Evolutionary conservation across 2,888 invertebrate species (phyloP).

Genomic region (Nowickia ferox): DNA sequence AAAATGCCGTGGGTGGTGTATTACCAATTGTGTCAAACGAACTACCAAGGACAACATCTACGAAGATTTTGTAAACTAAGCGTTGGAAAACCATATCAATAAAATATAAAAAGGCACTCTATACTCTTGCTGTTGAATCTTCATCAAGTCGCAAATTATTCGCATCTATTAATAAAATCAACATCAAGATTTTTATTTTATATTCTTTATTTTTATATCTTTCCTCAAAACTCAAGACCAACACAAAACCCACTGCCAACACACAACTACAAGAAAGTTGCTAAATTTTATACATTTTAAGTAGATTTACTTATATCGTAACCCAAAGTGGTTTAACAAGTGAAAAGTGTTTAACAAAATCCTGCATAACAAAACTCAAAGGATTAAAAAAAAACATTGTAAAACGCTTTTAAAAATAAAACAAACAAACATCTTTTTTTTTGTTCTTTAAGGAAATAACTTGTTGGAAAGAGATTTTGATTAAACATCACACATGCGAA

Average conservation of each 20-base stretch:
- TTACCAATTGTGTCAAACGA: no score
- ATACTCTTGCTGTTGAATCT: conserved; percentile 32
- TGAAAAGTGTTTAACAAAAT: neutral
- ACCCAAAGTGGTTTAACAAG: neutral
- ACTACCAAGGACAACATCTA: no score
- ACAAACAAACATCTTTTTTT: neutral
- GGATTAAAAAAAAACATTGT: neutral
- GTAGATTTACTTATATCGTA: neutral
- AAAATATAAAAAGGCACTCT: neutral
- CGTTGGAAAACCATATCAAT: no score
- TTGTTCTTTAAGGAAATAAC: neutral
- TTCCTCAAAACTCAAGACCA: neutral
- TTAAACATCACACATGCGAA: conserved; percentile 38
- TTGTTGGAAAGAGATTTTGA: conserved; percentile 23
- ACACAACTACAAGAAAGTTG: neutral
- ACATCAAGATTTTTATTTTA: conserved; percentile 57
- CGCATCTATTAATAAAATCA: conserved; percentile 67
- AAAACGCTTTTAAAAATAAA: neutral
- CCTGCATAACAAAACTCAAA: neutral
- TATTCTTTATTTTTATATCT: conserved; percentile 13
- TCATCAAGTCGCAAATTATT: conserved; percentile 63
- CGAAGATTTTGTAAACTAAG: no score
- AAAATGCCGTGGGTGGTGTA: no score
- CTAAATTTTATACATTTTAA: conserved; percentile 43
- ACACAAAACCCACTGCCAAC: neutral